A percentile compares a stretch with the other conserved stretches of the same genome.
Evolutionary conservation across 2,113 vertebrate genomes (phyloP).

Genomic region (Leptosomus discolor): DNA sequence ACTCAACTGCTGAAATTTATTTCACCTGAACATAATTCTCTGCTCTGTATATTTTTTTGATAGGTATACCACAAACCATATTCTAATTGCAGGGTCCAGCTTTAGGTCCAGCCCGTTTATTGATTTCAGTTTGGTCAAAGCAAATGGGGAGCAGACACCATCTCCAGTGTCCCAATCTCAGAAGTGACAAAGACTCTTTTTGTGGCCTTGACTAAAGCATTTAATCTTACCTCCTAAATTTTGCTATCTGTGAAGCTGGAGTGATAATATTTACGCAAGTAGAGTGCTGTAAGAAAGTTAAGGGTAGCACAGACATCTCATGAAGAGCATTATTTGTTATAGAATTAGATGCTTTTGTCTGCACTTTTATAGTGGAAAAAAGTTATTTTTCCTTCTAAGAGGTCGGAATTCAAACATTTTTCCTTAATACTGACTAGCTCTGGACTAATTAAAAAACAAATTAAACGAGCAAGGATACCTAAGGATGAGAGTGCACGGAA

Average conservation of each 20-base stretch:
- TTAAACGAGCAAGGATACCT: neutral
- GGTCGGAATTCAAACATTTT: neutral
- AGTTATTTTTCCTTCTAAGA: neutral
- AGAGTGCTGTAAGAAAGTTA: neutral
- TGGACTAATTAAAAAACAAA: neutral
- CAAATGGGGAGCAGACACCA: neutral
- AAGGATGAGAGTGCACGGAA: neutral
- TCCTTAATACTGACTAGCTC: neutral
- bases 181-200: neutral
- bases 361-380: neutral
- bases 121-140: neutral
- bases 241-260: neutral
- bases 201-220: neutral
- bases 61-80: neutral
- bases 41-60: neutral
- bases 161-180: neutral
- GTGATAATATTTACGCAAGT: neutral
- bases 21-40: constrained; percentile 14
- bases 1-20: neutral
- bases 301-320: neutral
- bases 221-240: neutral
- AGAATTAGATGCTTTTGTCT: neutral
- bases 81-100: neutral
- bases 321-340: neutral
- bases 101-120: neutral